Evolutionary conservation across 2,888 invertebrate species (phyloP).

Genomic region (Polietes domitor): DNA sequence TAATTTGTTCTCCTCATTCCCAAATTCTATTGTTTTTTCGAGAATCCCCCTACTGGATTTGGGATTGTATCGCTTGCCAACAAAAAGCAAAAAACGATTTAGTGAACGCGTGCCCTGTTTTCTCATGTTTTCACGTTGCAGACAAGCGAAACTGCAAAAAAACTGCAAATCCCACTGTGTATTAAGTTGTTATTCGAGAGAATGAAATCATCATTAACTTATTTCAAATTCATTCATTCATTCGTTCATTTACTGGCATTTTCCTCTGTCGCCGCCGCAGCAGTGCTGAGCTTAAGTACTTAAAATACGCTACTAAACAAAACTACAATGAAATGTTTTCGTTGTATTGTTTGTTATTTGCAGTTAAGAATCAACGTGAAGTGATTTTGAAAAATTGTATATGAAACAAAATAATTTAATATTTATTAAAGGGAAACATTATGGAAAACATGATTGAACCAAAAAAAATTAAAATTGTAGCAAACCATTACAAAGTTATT

Average conservation of each 20-base stretch:
- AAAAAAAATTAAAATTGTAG: too few species aligned
- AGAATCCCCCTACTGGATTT: neutral
- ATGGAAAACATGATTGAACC: too few species aligned
- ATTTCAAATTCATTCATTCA: conserved; percentile 13
- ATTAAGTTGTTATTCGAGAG: neutral
- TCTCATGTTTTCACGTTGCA: neutral
- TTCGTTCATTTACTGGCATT: neutral
- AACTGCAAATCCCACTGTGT: neutral
- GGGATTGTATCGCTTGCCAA: neutral
- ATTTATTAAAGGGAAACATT: too few species aligned
- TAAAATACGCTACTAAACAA: neutral
- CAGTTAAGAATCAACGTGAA: too few species aligned
- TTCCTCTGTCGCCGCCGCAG: neutral
- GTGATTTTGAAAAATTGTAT: too few species aligned
- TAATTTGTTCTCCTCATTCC: too few species aligned
- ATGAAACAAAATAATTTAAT: too few species aligned
- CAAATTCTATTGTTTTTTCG: too few species aligned
- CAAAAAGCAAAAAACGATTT: neutral
- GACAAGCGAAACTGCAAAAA: neutral
- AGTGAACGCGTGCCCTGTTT: conserved; percentile 8
- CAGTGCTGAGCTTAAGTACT: neutral
- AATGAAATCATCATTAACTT: neutral
- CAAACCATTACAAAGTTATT: too few species aligned
- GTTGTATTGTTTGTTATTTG: too few species aligned
- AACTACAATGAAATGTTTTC: too few species aligned